Evolutionary conservation across 2,797 vertebrate genomes (phyloP), one percentile per base, ranked within the genome.

Genomic region (Phataginus tetradactyla): DNA sequence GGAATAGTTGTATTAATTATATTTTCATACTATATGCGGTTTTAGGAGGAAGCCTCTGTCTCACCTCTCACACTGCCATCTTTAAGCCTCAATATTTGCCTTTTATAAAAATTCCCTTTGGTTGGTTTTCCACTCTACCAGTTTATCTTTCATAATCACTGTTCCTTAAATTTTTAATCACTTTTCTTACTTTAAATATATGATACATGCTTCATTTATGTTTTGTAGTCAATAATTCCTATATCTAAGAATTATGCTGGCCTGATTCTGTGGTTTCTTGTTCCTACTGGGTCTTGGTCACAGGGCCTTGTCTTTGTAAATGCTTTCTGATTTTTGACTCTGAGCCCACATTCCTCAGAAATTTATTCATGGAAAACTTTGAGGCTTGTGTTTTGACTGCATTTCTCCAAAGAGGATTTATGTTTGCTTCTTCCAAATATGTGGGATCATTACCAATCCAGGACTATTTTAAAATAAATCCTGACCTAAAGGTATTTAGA

Each of bases 321-420:
- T 61, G 66, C 37, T 93, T 90, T 93, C 59, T 90, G 57, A 86
- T 66, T 90, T 45, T 90, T 80, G 39, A 86, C 86, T 85, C 66
- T 59, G 39, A 90, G 74, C 74, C 75, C 59, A 86, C 51, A 93
- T 96, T 96, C 72, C 39, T 90, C 86, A 68, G 59, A 74, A 90
- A 57, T 74, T 86, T 80, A 90, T 86, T 80, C 95, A 90, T 90
- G 74, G 86, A 86, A 93, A 93, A 90, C 39, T 86, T 71, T 80
- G 64, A 93, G 80, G n/a, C 39, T 93, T 90, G n/a, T 93, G 59
- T 90, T 80, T 66, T 90, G 39, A 93, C 59, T 86, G n/a, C 59
- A 86, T 90, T 90, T 96, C 80, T 86, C 86, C 86, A 51, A 93
- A 80, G 66, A 90, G 66, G 27, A 86, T 79, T 93, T 93, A 90